phyloP scores from a whole-genome alignment of 23 tunicate species.

The Ascidia mentula region DNA sequence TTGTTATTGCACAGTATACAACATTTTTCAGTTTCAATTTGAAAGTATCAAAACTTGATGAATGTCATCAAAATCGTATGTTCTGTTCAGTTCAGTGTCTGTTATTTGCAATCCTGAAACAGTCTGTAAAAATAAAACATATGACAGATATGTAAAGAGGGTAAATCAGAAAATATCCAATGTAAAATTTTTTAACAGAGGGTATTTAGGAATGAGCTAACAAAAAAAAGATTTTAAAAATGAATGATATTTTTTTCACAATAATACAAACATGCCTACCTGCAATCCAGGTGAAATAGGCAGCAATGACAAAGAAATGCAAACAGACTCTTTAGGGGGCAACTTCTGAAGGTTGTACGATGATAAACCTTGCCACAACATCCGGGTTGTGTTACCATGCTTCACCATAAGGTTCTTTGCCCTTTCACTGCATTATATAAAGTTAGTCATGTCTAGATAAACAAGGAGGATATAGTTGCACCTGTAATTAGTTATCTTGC shows the following conservation, averaged over 20 bases:
- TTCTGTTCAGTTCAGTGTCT: slow-evolving; percentile 71
- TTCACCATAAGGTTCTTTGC: slow-evolving; percentile 55
- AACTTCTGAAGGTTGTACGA: slow-evolving; percentile 42
- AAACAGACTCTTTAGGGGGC: slow-evolving; percentile 33
- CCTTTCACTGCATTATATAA: slow-evolving; percentile 53
- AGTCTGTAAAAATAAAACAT: slow-evolving; percentile 14
- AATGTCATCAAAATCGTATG: slow-evolving; percentile 79
- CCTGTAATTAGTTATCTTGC: slow-evolving; percentile 77
- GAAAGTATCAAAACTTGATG: slow-evolving; percentile 63
- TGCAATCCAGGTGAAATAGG: slow-evolving; percentile 68
- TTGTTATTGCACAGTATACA: not conserved
- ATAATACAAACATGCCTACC: slow-evolving; percentile 20
- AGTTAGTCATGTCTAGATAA: too few species aligned
- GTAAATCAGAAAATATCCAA: not conserved
- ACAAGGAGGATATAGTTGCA: not conserved
- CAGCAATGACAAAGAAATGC: slow-evolving; percentile 36
- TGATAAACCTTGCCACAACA: slow-evolving; percentile 76
- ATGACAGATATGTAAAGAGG: not conserved
- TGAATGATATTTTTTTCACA: not conserved
- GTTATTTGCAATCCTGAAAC: slow-evolving; percentile 63
- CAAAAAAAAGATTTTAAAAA: too few species aligned
- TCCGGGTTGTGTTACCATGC: slow-evolving; percentile 46
- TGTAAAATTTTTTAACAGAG: not conserved
- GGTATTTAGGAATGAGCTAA: not conserved
- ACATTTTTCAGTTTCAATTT: not conserved